These are phyloP conservation scores for Tadarida brasiliensis DNA, from an alignment of 2,797 vertebrate genomes.

Conservation along the genomic window DNA sequence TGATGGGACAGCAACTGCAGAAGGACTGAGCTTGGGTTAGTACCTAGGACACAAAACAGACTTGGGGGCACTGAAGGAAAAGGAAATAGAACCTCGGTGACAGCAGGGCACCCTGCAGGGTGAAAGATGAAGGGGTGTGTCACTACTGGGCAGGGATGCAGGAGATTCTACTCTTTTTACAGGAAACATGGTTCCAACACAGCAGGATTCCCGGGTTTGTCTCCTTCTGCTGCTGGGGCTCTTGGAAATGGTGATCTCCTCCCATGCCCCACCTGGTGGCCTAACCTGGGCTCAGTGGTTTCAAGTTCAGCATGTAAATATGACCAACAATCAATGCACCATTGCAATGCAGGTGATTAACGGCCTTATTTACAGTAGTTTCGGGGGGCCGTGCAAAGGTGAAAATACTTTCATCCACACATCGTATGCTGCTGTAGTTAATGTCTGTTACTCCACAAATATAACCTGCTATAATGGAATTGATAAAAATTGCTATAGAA, in stretches of 20 bases:
- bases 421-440: fast-evolving
- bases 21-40: neutral
- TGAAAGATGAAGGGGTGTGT: neutral
- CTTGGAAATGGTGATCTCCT: neutral
- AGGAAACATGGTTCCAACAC: constrained; percentile 20
- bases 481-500: neutral
- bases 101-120: neutral
- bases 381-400: fast-evolving
- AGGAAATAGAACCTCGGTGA: neutral
- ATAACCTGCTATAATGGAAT: fast-evolving
- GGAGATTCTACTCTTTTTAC: constrained; percentile 6
- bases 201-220: neutral
- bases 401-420: constrained; percentile 30
- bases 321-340: fast-evolving
- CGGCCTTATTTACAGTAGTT: fast-evolving
- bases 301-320: neutral
- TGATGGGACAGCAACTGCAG: neutral
- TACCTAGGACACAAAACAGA: neutral
- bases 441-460: neutral
- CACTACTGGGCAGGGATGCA: fast-evolving
- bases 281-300: neutral
- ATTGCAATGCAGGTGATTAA: neutral
- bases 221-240: neutral
- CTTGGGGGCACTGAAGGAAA: neutral
- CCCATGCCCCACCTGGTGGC: fast-evolving